Conservation (phyloP, 2,888 invertebrate species). For the Campopleginae sp. region DNA sequence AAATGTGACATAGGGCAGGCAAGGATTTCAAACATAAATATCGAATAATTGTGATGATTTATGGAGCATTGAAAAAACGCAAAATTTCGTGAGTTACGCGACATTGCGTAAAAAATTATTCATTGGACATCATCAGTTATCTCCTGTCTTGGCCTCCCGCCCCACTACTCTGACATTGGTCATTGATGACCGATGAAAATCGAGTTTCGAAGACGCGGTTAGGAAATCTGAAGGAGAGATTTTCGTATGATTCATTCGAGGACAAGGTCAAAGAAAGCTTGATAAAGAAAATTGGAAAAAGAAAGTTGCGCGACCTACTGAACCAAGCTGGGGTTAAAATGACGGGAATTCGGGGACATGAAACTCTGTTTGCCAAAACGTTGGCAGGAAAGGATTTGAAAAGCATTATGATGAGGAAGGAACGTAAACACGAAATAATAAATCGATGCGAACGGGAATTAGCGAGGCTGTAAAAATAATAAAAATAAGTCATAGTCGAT, state of each 20-base stretch:
- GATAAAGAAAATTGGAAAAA: not conserved
- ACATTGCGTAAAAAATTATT: not conserved
- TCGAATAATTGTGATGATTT: not conserved
- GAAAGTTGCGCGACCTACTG: conserved; percentile 10
- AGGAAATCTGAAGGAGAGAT: not conserved
- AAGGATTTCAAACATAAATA: not conserved
- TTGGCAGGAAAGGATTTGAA: not conserved
- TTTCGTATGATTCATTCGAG: not conserved
- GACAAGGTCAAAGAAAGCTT: not conserved
- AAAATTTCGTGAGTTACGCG: not conserved
- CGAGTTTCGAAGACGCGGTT: not conserved
- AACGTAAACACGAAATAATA: conserved; percentile 24
- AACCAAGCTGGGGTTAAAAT: not conserved
- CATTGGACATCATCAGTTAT: not conserved
- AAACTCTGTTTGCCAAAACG: not conserved
- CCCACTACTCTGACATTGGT: not conserved
- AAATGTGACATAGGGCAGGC: too few relatives aligned
- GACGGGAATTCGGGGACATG: not conserved
- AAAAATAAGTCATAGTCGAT: conserved; percentile 63
- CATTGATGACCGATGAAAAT: not conserved
- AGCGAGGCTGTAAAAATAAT: conserved; percentile 17
- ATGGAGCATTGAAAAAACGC: not conserved
- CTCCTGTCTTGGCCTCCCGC: not conserved
- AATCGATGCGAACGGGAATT: conserved; percentile 9
- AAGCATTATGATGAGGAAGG: not conserved